Evolutionary conservation across 2,888 invertebrate genomes (phyloP), one percentile per base, ranked within the genome.

Genomic region (Busseola fusca): DNA sequence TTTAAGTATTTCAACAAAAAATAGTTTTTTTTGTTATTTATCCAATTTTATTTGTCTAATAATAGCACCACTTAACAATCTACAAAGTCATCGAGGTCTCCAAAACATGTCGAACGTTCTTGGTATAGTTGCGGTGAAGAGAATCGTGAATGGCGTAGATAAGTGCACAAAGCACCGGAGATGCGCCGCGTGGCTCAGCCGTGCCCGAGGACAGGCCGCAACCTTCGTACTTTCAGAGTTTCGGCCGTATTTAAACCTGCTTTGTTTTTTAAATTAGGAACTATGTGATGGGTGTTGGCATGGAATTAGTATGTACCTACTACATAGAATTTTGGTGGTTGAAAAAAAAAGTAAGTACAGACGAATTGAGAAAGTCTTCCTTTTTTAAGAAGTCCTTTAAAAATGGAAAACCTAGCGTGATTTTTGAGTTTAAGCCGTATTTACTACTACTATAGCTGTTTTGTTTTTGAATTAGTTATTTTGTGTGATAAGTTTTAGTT

Each of bases 111-210:
- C 63, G 76, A 82, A 81, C 69, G 83, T 84, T 84, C 86, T 84
- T 80, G 84, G 87, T 87, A 83, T 84, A 79, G 81, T 76, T 74
- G 72, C 80, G 78, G 93, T 93, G 92, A 90, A 91, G 91, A 93
- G 92, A 95, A 95, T 95, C 86, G 89, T 95, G 95, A 95, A 95
- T 95, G 90, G 94, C 93, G 93, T 91, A 91, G 92, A 93, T 93
- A 94, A 94, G 91, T 89, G 90, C 88, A 94, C 95, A 95, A 95
- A 93, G 88, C 90, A 88, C 91, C 92, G 95, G 95, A 92, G 94
- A 95, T 95, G 91, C 93, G 87, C 88, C 87, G 90, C 84, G 89
- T 89, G 81, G 82, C 82, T 82, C 86, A 84, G 84, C 87, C 89
- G 86, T 82, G 80, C 84, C 82, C 86, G 90, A 91, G 91, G 89